Evolutionary conservation across 2,113 vertebrate species (phyloP).

Genomic region (Forbesichthys papilliferus): DNA sequence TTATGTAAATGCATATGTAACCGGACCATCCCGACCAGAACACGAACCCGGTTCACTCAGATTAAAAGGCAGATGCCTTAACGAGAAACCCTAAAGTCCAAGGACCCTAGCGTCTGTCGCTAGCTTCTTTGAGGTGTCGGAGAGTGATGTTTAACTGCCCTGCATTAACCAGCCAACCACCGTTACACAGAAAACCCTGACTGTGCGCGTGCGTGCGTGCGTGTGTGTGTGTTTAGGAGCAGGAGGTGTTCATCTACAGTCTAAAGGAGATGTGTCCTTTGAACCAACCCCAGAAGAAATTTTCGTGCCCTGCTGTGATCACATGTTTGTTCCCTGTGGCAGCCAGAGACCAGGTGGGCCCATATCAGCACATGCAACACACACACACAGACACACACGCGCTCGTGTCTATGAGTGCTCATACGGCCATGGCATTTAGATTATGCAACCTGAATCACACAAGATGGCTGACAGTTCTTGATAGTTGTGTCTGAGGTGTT

Average conservation of each 20-base stretch:
- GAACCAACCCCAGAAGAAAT: slow-evolving; percentile 81
- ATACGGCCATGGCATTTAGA: neutral
- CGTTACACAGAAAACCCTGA: neutral
- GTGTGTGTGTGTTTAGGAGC: slow-evolving; percentile 78
- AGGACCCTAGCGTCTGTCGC: too few species aligned
- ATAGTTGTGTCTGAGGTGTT: neutral
- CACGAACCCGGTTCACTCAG: too few species aligned
- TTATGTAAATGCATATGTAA: too few species aligned
- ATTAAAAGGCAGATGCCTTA: too few species aligned
- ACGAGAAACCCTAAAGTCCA: too few species aligned
- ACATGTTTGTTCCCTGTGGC: slow-evolving; percentile 89
- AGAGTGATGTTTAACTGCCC: too few species aligned
- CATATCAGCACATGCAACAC: neutral
- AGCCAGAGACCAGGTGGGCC: slow-evolving; percentile 82
- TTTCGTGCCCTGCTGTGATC: slow-evolving; percentile 88
- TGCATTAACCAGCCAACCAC: too few species aligned
- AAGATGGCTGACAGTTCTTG: neutral
- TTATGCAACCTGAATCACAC: too few species aligned
- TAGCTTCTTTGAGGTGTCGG: too few species aligned
- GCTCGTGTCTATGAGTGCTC: neutral
- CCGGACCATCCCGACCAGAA: too few species aligned
- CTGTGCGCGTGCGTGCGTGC: neutral
- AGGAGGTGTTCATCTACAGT: slow-evolving; percentile 91
- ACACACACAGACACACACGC: slow-evolving; percentile 3
- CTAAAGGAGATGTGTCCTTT: slow-evolving; percentile 98